phyloP scores from a whole-genome alignment of 30 jellyfish, hydroid and myxozoan species.

The Cassiopea andromeda region DNA sequence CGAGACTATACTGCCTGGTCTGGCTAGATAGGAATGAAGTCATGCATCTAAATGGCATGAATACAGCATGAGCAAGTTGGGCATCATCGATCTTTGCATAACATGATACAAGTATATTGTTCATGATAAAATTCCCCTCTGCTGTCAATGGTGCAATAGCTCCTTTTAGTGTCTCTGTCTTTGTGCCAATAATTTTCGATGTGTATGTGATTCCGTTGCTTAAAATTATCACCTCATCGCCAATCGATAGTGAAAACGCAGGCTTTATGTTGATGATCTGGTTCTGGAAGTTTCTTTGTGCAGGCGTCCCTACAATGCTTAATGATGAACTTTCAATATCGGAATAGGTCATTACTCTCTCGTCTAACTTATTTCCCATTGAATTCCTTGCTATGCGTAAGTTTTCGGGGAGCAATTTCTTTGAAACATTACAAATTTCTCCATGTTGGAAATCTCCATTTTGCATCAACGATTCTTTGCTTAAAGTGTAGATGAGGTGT shows the following conservation, averaged over 20 bases:
- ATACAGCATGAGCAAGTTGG: conserved; percentile 40
- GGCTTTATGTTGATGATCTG: neutral
- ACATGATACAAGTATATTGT: conserved; percentile 73
- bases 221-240: neutral
- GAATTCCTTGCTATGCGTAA: neutral
- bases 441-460: neutral
- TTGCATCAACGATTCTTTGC: neutral
- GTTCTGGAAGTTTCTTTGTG: neutral
- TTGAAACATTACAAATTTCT: neutral
- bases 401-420: neutral
- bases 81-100: conserved; percentile 57
- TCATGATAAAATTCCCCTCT: conserved; percentile 66
- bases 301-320: neutral
- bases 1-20: neutral
- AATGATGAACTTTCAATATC: neutral
- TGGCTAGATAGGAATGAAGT: neutral
- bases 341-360: neutral
- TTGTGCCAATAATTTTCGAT: neutral
- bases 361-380: neutral
- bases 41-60: conserved; percentile 11
- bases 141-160: conserved; percentile 84
- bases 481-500: conserved; percentile 25
- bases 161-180: conserved; percentile 19
- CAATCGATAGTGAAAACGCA: neutral
- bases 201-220: neutral